Evolutionary conservation across 1,140 invertebrate genomes (phyloP), one percentile per base, ranked within the genome.

Genomic region (Neuroterus valhalla): DNA sequence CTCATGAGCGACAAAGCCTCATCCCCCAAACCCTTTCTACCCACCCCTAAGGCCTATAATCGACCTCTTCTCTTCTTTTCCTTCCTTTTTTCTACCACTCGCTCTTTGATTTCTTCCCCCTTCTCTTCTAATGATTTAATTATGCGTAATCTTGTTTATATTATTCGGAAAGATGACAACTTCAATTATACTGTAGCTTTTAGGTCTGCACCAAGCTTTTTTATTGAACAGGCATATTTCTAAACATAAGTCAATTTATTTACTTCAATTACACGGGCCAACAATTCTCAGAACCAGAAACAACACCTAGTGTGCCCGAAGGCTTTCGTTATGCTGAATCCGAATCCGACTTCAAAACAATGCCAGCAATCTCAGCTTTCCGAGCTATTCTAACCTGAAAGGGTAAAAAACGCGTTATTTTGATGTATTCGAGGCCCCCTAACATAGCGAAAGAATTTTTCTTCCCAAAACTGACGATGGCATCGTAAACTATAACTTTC

Each of bases 1-100:
- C 75, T 77, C 75, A 73, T 71, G 68, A 72, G 73, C 74, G 73
- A 80, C 78, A 80, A 80, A 80, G 75, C 75, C 78, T 80, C 78
- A 80, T 80, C 75, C 67, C 70, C 42, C 55, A 44, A 66, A 67
- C 70, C 50, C 70, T 68, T 66, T 70, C 69, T 23, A 21, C 12
- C 17, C 6, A 52, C 17, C n/a, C 50, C 23, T 31, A 26, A 12
- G 15, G 21, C 19, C 23, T 21, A 23, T 23, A 55, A 17, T 55
- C 23, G 52, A 55, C 52, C 23, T 23, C 21, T 26, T 21, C 10
- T 23, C 23, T 55, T n/a, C 8, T 19, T 55, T 14, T 55, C 23
- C 11, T 26, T 55, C 26, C 21, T 55, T 21, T 52, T 21, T 21
- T 21, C 23, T 62, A 23, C n/a, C n/a, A 23, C 55, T 62, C 31